Evolutionary conservation across 2,113 vertebrate species (phyloP).

Genomic region (Ailuropoda melanoleuca): DNA sequence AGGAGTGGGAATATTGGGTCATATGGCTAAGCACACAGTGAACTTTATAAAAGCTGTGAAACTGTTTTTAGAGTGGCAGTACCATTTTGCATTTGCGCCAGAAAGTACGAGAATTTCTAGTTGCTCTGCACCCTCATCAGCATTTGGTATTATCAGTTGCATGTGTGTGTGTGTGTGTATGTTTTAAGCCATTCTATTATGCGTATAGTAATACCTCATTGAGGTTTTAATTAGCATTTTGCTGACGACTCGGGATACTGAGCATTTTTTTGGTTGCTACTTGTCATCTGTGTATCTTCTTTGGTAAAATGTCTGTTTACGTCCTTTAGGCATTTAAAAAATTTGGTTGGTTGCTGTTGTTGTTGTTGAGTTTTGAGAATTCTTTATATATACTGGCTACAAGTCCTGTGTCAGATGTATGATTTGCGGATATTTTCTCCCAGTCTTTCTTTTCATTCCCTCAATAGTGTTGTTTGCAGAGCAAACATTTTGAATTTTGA

Average conservation of each 20-base stretch:
- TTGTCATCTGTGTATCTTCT: neutral
- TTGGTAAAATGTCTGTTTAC: neutral
- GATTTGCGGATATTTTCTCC: neutral
- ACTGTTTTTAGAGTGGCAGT: neutral
- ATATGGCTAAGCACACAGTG: neutral
- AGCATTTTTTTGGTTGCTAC: neutral
- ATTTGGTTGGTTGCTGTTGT: neutral
- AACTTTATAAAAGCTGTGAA: slow-evolving; percentile 21
- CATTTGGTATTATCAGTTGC: neutral
- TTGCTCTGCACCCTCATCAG: neutral
- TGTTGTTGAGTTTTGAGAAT: slow-evolving; percentile 8
- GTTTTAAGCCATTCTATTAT: neutral
- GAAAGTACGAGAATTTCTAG: neutral
- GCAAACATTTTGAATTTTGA: slow-evolving; percentile 14
- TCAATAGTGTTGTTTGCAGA: neutral
- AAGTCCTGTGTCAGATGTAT: neutral
- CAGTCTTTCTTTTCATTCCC: neutral
- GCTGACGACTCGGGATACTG: neutral
- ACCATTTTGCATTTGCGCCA: neutral
- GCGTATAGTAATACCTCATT: neutral
- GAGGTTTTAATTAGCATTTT: slow-evolving; percentile 45
- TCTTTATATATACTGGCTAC: neutral
- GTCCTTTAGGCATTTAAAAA: neutral
- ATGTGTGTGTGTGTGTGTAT: neutral
- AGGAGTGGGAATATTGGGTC: neutral